These are phyloP conservation scores for Eilema sororculum DNA, from an alignment of 2,888 invertebrate species.

Conservation along the genomic window DNA sequence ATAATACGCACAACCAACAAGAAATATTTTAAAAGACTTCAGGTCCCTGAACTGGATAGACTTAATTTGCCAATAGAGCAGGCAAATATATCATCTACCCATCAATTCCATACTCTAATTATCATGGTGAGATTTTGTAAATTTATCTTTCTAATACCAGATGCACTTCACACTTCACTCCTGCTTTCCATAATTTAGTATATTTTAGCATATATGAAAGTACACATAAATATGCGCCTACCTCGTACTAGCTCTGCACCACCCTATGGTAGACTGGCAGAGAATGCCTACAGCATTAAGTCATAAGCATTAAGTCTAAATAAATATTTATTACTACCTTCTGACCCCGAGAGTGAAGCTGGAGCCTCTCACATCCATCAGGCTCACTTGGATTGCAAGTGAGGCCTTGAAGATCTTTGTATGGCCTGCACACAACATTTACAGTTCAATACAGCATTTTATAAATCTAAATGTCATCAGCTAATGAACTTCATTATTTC, in stretches of 20 bases:
- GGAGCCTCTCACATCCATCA: not conserved
- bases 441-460: not conserved
- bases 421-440: no score
- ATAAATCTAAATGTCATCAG: no score
- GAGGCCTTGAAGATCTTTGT: not conserved
- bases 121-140: slow-evolving; percentile 88
- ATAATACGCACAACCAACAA: slow-evolving; percentile 92
- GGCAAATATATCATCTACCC: slow-evolving; percentile 88
- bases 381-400: no score
- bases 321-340: not conserved
- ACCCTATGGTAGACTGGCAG: no score
- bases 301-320: no score
- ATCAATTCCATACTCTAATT: slow-evolving; percentile 92
- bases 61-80: slow-evolving; percentile 88
- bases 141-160: not conserved
- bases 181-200: not conserved
- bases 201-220: not conserved
- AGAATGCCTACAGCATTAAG: no score
- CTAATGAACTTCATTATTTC: slow-evolving; percentile 66
- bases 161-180: not conserved
- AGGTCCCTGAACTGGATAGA: slow-evolving; percentile 90
- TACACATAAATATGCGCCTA: no score
- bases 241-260: no score
- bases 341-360: not conserved
- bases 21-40: slow-evolving; percentile 92